Conservation (phyloP, 2,113 vertebrate genomes). For the Chamaea fasciata region DNA sequence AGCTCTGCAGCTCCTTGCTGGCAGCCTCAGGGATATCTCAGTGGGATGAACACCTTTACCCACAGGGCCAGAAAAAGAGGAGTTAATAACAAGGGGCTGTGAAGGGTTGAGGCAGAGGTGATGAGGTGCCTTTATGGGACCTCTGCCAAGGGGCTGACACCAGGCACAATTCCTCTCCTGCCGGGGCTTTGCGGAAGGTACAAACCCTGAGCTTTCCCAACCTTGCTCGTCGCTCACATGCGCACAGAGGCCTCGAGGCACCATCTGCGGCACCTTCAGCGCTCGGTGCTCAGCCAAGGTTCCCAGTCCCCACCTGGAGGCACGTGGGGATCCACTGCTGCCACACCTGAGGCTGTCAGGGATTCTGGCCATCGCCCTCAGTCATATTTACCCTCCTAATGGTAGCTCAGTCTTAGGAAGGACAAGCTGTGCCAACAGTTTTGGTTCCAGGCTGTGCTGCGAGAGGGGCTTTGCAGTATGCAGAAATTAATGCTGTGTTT, state of each 20-base stretch:
- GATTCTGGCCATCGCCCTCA: background rate
- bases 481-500: background rate
- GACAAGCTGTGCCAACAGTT: background rate
- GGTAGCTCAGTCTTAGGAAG: background rate
- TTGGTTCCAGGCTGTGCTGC: too few species aligned
- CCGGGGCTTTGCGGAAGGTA: background rate
- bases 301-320: background rate
- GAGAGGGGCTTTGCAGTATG: background rate
- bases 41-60: background rate
- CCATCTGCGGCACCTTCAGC: rapidly evolving
- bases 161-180: background rate
- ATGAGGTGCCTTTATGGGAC: conserved; percentile 15
- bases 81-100: too few species aligned
- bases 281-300: background rate
- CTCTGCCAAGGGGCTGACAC: background rate
- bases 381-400: background rate
- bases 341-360: background rate
- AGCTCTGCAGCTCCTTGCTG: background rate
- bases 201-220: background rate
- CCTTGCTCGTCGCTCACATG: rapidly evolving
- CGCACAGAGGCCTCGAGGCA: background rate
- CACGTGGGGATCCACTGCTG: background rate
- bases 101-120: background rate
- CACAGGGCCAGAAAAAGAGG: too few species aligned
- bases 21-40: conserved; percentile 12